Conservation (phyloP, 2,797 vertebrate genomes). For the Lutjanus argentimaculatus region DNA sequence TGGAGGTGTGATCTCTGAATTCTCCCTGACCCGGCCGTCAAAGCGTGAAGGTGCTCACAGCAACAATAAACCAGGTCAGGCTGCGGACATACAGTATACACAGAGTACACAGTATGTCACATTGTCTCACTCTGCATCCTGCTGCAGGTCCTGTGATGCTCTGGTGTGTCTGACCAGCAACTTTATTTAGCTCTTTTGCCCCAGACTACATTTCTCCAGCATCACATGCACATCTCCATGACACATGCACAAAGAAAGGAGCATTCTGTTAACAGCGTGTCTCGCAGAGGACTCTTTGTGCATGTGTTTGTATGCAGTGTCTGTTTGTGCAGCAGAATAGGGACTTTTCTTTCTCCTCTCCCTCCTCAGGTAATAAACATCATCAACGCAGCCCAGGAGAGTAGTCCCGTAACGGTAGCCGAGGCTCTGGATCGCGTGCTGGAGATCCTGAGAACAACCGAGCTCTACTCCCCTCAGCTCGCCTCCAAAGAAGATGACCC, state of each 20-base stretch:
- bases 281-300: slow-evolving; percentile 31
- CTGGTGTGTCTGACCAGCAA: slow-evolving; percentile 2
- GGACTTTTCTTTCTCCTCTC: slow-evolving; percentile 10
- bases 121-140: background rate
- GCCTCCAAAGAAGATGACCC: slow-evolving; percentile 95
- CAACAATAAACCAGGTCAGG: background rate
- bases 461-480: slow-evolving; percentile 96
- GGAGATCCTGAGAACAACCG: slow-evolving; percentile 95
- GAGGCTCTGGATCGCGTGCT: slow-evolving; percentile 95
- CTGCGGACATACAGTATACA: background rate
- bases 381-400: slow-evolving; percentile 96
- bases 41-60: background rate
- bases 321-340: slow-evolving; percentile 4
- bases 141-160: slow-evolving; percentile 48
- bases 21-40: background rate
- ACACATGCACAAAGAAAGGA: slow-evolving; percentile 46
- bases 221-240: slow-evolving; percentile 57
- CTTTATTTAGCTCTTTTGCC: slow-evolving; percentile 54
- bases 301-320: background rate
- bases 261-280: slow-evolving; percentile 4
- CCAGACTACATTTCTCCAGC: slow-evolving; percentile 17
- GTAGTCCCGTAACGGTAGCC: slow-evolving; percentile 92
- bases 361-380: slow-evolving; percentile 95
- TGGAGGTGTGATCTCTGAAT: no score
- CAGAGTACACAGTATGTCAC: slow-evolving; percentile 12